A percentile compares a stretch with the other conserved stretches of the same genome.
Evolutionary conservation across 35 echinoderm and acorn worm species (phyloP).

Genomic region (Nesometra sesokonis): DNA sequence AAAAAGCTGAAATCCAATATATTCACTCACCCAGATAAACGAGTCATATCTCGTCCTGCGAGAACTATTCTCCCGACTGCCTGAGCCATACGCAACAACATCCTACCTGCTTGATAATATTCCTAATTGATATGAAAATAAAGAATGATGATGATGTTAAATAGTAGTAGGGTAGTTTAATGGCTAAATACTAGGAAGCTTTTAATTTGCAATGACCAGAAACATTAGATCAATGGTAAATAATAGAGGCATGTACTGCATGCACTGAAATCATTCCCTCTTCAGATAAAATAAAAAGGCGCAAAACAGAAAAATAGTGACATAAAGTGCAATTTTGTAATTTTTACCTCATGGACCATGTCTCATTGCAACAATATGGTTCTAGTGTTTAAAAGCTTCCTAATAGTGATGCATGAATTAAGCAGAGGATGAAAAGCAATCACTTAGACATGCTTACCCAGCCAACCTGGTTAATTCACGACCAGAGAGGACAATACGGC

Average conservation of each 20-base stretch:
- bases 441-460: too few species aligned
- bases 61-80: constrained; percentile 81
- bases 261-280: too few species aligned
- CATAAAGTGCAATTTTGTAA: too few species aligned
- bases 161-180: not conserved
- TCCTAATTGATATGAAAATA: constrained; percentile 19
- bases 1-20: not conserved
- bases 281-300: too few species aligned
- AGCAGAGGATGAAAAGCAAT: too few species aligned
- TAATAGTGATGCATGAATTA: too few species aligned
- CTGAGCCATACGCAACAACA: constrained; percentile 84
- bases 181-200: too few species aligned
- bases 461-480: constrained; percentile 85
- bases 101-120: constrained; percentile 87
- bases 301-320: too few species aligned
- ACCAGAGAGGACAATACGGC: constrained; percentile 65
- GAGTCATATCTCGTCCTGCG: constrained; percentile 82
- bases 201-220: too few species aligned
- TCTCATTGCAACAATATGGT: too few species aligned
- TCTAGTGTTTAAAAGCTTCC: too few species aligned
- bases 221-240: not conserved
- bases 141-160: not conserved
- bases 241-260: not conserved
- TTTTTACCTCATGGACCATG: too few species aligned
- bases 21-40: constrained; percentile 72